Conservation (phyloP, 2,113 vertebrate genomes). For the Protobothrops mucrosquamatus region DNA sequence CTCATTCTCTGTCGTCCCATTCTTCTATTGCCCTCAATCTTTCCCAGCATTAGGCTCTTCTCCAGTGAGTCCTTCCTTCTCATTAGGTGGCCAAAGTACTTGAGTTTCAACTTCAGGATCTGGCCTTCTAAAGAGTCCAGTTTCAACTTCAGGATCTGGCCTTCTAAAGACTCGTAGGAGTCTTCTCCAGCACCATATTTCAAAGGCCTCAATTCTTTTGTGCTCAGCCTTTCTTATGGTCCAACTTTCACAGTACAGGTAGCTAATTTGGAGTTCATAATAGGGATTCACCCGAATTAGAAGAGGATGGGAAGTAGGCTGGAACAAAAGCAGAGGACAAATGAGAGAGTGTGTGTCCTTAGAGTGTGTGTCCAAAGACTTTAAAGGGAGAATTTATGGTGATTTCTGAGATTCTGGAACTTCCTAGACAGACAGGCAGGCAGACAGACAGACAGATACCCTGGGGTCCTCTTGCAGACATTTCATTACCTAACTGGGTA, state of each 20-base stretch:
- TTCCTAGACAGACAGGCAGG: not conserved
- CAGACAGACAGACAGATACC: not conserved
- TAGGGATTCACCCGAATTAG: not conserved
- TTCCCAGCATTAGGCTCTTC: too few relatives aligned
- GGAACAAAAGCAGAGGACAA: not conserved
- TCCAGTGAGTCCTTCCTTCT: too few relatives aligned
- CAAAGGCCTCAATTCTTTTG: too few relatives aligned
- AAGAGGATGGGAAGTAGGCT: not conserved
- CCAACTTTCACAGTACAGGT: not conserved
- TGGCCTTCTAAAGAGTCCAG: too few relatives aligned
- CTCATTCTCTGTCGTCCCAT: too few relatives aligned
- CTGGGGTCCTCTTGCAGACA: not conserved
- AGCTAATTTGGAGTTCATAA: not conserved
- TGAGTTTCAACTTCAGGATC: too few relatives aligned
- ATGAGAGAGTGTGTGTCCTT: not conserved
- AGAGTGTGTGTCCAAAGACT: not conserved
- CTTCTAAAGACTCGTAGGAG: too few relatives aligned
- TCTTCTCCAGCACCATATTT: too few relatives aligned
- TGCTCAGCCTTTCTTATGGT: too few relatives aligned
- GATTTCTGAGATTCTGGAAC: not conserved
- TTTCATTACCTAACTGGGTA: not conserved
- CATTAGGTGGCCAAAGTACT: too few relatives aligned
- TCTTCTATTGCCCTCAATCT: too few relatives aligned
- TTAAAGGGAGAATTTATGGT: not conserved
- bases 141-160: too few relatives aligned